Evolutionary conservation across 2,113 vertebrate genomes (phyloP).

Genomic region (Motacilla tschutschensis): DNA sequence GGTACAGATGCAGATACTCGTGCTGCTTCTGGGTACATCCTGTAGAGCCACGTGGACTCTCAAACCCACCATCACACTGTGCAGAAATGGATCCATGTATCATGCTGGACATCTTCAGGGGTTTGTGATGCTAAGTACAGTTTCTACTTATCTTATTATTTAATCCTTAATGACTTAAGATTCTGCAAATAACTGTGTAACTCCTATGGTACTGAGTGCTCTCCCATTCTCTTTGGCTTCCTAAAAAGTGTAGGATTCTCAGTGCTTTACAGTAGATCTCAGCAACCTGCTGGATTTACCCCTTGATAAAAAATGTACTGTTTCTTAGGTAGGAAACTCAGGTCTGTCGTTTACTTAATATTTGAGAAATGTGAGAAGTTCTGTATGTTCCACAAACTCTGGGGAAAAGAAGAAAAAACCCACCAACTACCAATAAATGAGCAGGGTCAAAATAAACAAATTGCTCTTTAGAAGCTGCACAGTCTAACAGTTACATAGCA

Average conservation of each 20-base stretch:
- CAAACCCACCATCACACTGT: background rate
- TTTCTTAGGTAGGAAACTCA: background rate
- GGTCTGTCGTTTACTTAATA: background rate
- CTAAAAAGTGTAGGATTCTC: background rate
- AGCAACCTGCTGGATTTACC: background rate
- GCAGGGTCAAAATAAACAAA: background rate
- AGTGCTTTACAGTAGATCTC: background rate
- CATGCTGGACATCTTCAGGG: background rate
- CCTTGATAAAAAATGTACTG: background rate
- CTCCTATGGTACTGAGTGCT: background rate
- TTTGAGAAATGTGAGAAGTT: background rate
- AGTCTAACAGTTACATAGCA: slow-evolving; percentile 5
- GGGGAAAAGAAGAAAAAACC: background rate
- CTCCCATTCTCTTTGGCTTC: background rate
- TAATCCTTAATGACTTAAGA: background rate
- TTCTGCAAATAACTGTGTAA: background rate
- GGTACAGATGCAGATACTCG: background rate
- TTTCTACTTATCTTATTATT: background rate
- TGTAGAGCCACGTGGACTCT: accelerated
- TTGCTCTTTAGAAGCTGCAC: slow-evolving; percentile 3
- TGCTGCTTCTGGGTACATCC: background rate
- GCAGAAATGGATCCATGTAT: background rate
- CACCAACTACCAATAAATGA: background rate
- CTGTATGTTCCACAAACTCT: background rate
- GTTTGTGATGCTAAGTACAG: background rate